These are phyloP conservation scores for Sweltsa coloradensis DNA, from an alignment of 1,140 invertebrate genomes.

Conservation along the genomic window DNA sequence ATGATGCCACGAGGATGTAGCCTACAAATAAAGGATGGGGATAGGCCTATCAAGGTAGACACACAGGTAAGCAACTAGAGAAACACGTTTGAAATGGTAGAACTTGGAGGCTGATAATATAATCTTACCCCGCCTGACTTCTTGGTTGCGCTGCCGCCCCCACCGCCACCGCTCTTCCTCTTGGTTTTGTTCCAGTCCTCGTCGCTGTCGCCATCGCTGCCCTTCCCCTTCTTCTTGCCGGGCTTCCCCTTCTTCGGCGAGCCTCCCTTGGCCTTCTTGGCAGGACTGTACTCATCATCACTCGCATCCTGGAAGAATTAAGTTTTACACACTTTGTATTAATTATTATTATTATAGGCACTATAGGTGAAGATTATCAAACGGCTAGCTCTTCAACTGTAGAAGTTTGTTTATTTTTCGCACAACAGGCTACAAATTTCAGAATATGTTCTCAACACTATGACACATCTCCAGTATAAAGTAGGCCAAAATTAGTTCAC, in stretches of 20 bases:
- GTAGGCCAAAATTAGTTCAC: not conserved
- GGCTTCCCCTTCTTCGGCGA: slow-evolving; percentile 29
- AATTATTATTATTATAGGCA: not conserved
- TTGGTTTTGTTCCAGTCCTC: slow-evolving; percentile 62
- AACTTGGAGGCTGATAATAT: too few species aligned
- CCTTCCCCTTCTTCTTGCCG: slow-evolving; percentile 52
- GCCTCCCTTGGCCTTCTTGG: slow-evolving; percentile 35
- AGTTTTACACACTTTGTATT: slow-evolving; percentile 1
- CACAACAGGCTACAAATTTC: not conserved
- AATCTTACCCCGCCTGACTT: slow-evolving; percentile 24
- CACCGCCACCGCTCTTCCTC: slow-evolving; percentile 34
- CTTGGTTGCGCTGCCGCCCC: slow-evolving; percentile 29
- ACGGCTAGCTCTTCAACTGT: not conserved
- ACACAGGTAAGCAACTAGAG: not conserved
- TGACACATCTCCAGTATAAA: too few species aligned
- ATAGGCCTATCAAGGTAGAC: not conserved
- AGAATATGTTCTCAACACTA: too few species aligned
- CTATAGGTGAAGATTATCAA: not conserved
- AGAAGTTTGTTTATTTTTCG: not conserved
- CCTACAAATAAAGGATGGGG: not conserved
- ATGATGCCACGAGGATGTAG: not conserved
- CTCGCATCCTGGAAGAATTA: slow-evolving; percentile 41
- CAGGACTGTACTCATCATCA: slow-evolving; percentile 55
- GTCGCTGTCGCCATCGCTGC: slow-evolving; percentile 60
- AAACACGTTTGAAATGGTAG: too few species aligned